Conservation (phyloP, 2,888 invertebrate species). For the Aquatica leii region DNA sequence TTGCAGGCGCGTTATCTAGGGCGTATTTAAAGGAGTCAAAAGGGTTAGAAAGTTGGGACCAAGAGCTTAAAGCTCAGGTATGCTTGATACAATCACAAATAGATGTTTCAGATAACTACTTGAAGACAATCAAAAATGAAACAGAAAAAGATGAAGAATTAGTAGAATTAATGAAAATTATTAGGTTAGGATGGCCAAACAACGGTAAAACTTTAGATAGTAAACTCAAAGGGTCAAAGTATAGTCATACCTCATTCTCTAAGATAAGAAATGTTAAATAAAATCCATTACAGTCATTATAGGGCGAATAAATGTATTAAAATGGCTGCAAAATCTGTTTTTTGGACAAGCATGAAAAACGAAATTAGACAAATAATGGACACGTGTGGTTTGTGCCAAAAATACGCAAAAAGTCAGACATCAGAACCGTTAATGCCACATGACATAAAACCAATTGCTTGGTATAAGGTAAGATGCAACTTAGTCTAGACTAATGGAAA, state of each 20-base stretch:
- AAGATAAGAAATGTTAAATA: background rate
- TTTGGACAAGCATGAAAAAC: conserved; percentile 7
- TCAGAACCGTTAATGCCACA: background rate
- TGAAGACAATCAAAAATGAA: no score
- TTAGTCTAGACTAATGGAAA: background rate
- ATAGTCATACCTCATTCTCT: background rate
- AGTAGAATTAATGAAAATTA: background rate
- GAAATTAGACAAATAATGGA: background rate
- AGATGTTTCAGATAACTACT: no score
- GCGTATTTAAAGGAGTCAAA: background rate
- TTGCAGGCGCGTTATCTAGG: background rate
- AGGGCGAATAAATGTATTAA: background rate
- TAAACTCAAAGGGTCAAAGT: background rate
- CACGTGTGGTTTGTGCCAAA: background rate
- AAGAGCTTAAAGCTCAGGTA: background rate
- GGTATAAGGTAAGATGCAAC: background rate
- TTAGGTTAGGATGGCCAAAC: background rate
- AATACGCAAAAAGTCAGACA: background rate
- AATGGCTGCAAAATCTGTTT: background rate
- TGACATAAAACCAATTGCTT: background rate
- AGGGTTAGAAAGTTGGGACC: background rate
- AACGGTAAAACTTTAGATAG: background rate
- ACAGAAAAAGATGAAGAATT: conserved; percentile 2
- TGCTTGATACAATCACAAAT: background rate
- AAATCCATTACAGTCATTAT: conserved; percentile 5